Percentiles rank a stretch among this genome's conserved stretches.
Conservation (phyloP, 2,113 vertebrate species). For the Paramormyrops kingsleyae region DNA sequence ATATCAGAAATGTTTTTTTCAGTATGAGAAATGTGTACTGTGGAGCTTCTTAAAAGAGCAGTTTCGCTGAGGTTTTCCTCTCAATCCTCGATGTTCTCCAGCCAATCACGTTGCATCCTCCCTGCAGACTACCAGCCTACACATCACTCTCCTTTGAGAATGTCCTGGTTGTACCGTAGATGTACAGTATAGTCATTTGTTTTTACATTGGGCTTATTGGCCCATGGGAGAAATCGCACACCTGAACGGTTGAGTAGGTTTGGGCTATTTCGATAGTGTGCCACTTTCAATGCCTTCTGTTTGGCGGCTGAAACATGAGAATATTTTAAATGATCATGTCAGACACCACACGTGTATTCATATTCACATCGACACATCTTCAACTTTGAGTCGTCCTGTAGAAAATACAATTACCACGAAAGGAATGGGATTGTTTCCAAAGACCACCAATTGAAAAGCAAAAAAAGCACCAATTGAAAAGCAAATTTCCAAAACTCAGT, state of each 20-base stretch:
- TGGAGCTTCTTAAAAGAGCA: conserved; percentile 33
- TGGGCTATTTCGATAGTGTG: conserved; percentile 27
- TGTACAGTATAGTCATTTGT: conserved; percentile 40
- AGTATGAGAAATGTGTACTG: conserved; percentile 30
- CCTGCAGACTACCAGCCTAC: not conserved
- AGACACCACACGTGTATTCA: conserved; percentile 22
- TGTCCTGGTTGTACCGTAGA: conserved; percentile 41
- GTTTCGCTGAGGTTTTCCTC: conserved; percentile 13
- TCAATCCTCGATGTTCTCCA: conserved; percentile 22
- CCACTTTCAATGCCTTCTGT: conserved; percentile 40
- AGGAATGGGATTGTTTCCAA: not conserved
- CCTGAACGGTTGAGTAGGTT: conserved; percentile 34
- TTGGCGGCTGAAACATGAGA: conserved; percentile 47
- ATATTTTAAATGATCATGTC: conserved; percentile 44
- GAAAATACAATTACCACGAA: not conserved
- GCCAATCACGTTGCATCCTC: not conserved
- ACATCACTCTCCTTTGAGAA: not conserved
- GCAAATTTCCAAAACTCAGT: not conserved
- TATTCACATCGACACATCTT: not conserved
- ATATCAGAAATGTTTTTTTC: conserved; percentile 22
- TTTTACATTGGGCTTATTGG: conserved; percentile 30
- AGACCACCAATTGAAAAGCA: not conserved
- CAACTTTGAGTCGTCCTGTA: not conserved
- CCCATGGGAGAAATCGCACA: conserved; percentile 20
- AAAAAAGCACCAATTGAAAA: not conserved